phyloP scores from a whole-genome alignment of 2,797 vertebrate species.

The Chelon auratus region DNA sequence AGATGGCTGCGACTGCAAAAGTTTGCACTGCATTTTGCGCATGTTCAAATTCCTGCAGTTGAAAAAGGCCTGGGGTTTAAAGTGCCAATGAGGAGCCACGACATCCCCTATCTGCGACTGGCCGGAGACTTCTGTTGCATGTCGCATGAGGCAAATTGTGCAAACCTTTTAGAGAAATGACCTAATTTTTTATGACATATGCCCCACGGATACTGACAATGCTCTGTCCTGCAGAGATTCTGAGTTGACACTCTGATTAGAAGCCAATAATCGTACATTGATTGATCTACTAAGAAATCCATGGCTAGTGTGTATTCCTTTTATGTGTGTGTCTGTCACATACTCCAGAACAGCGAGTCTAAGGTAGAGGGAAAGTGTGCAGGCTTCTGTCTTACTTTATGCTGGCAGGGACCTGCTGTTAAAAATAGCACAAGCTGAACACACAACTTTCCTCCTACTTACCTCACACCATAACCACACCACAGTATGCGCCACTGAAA shows the following conservation, averaged over 20 bases:
- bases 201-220: neutral
- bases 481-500: constrained; percentile 37
- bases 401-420: constrained; percentile 68
- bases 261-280: neutral
- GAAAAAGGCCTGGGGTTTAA: neutral
- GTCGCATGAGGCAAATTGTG: neutral
- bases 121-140: neutral
- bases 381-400: constrained; percentile 63
- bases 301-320: constrained; percentile 11
- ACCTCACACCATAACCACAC: constrained; percentile 60
- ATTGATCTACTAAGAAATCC: neutral
- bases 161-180: neutral
- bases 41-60: too few relatives aligned
- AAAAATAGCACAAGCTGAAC: constrained; percentile 77
- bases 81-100: too few relatives aligned
- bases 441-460: constrained; percentile 68
- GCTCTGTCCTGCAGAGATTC: neutral
- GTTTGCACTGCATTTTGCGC: too few relatives aligned
- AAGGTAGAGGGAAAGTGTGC: constrained; percentile 43
- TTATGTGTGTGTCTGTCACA: constrained; percentile 10
- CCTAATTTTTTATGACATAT: neutral
- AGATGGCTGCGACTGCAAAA: too few relatives aligned
- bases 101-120: neutral
- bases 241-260: neutral
- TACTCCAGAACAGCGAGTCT: constrained; percentile 21